Evolutionary conservation across 1,140 invertebrate species (phyloP).

Genomic region (silkworm (Bombyx mori)): DNA sequence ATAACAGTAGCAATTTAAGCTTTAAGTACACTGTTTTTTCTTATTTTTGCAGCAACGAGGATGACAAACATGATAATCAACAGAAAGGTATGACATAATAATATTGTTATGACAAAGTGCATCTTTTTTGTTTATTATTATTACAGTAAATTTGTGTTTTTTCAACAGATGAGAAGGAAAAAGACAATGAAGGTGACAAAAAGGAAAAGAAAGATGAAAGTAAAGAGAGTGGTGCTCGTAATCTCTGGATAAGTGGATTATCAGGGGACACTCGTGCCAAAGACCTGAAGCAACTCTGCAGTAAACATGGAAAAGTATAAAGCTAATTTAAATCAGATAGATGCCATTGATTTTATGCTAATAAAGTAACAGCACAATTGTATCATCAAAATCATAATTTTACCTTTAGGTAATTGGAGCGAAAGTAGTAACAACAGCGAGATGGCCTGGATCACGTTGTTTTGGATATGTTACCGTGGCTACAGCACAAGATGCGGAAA

Average conservation of each 20-base stretch:
- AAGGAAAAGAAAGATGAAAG: constrained; percentile 56
- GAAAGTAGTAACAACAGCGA: constrained; percentile 96
- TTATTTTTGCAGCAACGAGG: constrained; percentile 59
- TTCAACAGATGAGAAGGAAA: constrained; percentile 52
- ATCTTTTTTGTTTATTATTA: background rate
- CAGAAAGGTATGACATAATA: constrained; percentile 45
- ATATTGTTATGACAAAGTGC: background rate
- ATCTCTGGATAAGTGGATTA: constrained; percentile 94
- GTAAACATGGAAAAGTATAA: constrained; percentile 87
- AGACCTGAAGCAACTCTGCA: constrained; percentile 92
- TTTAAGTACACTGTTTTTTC: constrained; percentile 4
- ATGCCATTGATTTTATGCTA: background rate
- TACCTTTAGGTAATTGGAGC: constrained; percentile 83
- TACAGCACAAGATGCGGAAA: constrained; percentile 87
- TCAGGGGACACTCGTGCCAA: constrained; percentile 90
- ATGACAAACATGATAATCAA: constrained; percentile 49
- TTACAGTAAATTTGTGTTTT: constrained; percentile 3
- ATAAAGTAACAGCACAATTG: background rate
- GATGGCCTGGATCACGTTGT: constrained; percentile 90
- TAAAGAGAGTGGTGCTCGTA: constrained; percentile 71
- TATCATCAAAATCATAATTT: background rate
- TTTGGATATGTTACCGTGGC: constrained; percentile 97
- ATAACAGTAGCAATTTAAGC: too few relatives aligned
- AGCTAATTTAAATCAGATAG: constrained; percentile 1
- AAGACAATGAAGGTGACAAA: constrained; percentile 51